Percentiles rank a stretch among this genome's conserved stretches.
Evolutionary conservation across 2,888 invertebrate genomes (phyloP).

Genomic region (Chirona hameri): DNA sequence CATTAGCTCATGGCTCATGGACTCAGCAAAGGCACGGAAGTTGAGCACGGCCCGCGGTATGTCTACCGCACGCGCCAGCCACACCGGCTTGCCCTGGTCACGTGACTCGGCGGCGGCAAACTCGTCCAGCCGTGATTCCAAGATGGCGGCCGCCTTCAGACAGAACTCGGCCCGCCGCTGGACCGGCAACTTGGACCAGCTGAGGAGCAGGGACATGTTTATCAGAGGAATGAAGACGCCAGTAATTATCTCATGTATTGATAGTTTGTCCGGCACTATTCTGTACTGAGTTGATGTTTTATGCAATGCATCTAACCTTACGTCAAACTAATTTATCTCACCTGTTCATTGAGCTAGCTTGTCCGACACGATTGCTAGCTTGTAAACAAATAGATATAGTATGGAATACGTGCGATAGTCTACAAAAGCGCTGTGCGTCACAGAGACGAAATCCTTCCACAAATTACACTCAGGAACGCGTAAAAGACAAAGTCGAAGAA

Average conservation of each 20-base stretch:
- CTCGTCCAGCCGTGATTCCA: constrained; percentile 51
- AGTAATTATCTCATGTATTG: not conserved
- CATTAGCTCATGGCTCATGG: constrained; percentile 46
- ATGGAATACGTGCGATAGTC: too few relatives aligned
- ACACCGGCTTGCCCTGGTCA: constrained; percentile 56
- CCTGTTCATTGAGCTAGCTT: not conserved
- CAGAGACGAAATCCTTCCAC: not conserved
- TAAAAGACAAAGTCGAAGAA: too few relatives aligned
- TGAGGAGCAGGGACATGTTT: constrained; percentile 40
- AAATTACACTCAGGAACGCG: not conserved
- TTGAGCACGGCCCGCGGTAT: constrained; percentile 55
- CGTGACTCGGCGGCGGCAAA: constrained; percentile 53
- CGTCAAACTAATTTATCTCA: too few relatives aligned
- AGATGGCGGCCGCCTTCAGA: constrained; percentile 50
- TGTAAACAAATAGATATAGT: not conserved
- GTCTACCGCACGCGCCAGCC: constrained; percentile 50
- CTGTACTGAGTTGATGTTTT: too few relatives aligned
- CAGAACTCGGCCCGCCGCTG: constrained; percentile 49
- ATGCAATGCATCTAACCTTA: too few relatives aligned
- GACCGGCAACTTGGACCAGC: constrained; percentile 51
- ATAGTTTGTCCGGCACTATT: not conserved
- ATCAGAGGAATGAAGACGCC: not conserved
- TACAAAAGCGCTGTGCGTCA: not conserved
- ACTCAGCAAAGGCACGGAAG: constrained; percentile 53
- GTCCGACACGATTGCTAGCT: not conserved